Evolutionary conservation across 2,888 invertebrate species (phyloP).

Genomic region (Lathronympha strigana): DNA sequence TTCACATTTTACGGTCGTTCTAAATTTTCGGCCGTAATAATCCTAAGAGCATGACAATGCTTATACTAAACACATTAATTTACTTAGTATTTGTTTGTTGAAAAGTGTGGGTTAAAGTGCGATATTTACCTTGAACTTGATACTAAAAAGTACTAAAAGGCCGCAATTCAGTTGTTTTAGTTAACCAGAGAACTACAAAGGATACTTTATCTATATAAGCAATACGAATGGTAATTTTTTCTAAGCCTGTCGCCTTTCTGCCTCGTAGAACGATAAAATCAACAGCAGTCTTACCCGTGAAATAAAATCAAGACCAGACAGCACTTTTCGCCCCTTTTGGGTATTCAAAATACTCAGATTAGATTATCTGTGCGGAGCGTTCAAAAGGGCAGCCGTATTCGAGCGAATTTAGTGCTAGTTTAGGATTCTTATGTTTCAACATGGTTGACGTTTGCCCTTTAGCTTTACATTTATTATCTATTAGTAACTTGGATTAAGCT

Average conservation of each 20-base stretch:
- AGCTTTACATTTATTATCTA: slow-evolving; percentile 2
- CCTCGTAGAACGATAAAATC: slow-evolving; percentile 30
- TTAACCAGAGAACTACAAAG: background rate
- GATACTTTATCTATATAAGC: too few relatives aligned
- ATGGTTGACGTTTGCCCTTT: slow-evolving; percentile 28
- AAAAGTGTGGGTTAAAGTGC: background rate
- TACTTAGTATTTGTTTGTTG: background rate
- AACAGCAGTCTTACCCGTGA: slow-evolving; percentile 20
- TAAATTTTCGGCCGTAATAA: too few relatives aligned
- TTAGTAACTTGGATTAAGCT: too few relatives aligned
- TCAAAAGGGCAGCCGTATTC: slow-evolving; percentile 15
- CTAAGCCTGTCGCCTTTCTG: too few relatives aligned
- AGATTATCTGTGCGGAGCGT: slow-evolving; percentile 27
- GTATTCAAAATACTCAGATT: slow-evolving; percentile 36
- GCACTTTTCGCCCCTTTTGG: slow-evolving; percentile 31
- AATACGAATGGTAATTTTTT: too few relatives aligned
- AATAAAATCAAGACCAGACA: slow-evolving; percentile 32
- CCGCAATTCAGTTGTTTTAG: background rate
- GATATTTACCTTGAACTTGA: background rate
- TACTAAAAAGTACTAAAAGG: background rate
- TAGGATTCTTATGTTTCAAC: slow-evolving; percentile 29
- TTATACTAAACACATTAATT: too few relatives aligned
- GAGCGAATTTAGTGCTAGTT: slow-evolving; percentile 25
- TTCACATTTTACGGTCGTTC: too few relatives aligned
- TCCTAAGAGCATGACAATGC: too few relatives aligned